Conservation (phyloP, 2,797 vertebrate species). For the Acestrorhynchus altus region DNA sequence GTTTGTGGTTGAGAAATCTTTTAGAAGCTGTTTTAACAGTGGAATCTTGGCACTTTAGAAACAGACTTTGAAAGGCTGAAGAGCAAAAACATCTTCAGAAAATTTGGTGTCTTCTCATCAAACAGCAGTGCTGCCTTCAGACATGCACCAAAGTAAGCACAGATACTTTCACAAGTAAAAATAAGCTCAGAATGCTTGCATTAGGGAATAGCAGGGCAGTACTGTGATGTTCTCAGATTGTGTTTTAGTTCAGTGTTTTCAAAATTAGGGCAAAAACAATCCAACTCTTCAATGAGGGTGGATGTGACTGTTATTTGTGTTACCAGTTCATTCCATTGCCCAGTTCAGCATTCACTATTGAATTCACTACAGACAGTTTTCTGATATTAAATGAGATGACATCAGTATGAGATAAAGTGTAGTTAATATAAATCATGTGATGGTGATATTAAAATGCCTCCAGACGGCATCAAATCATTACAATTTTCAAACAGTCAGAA, state of each 20-base stretch:
- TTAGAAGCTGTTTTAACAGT: background rate
- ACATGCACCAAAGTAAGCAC: background rate
- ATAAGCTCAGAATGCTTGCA: conserved; percentile 1
- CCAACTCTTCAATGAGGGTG: background rate
- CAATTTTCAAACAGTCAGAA: no score
- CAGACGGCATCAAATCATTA: background rate
- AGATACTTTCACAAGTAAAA: background rate
- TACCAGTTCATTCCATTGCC: background rate
- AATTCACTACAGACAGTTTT: background rate
- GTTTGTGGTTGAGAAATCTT: background rate
- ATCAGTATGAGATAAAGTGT: background rate
- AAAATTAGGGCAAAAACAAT: background rate
- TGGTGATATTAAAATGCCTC: background rate
- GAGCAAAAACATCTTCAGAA: background rate
- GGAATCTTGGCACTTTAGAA: conserved; percentile 12
- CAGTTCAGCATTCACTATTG: background rate
- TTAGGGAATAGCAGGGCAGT: background rate
- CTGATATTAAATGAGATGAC: no score
- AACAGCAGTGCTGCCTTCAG: background rate
- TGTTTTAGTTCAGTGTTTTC: background rate
- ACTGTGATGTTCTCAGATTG: background rate
- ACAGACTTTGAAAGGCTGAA: background rate
- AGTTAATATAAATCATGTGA: no score
- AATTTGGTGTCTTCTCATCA: background rate
- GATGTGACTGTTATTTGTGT: background rate